Conservation (phyloP, 2,113 vertebrate species). For the Sitta europaea region DNA sequence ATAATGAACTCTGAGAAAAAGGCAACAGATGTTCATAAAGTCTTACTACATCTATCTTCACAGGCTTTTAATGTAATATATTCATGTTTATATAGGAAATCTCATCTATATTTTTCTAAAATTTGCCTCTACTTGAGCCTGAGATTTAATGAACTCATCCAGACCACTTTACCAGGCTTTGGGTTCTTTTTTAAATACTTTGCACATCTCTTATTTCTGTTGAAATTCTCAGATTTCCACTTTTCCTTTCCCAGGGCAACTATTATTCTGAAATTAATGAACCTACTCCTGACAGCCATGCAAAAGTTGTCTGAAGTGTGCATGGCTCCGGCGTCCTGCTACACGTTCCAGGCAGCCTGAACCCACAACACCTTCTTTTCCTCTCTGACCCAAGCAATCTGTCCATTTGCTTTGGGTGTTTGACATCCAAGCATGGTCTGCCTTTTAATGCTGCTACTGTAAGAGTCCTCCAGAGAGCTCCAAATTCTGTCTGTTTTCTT, state of each 20-base stretch:
- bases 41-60: background rate
- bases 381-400: background rate
- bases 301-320: background rate
- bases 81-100: background rate
- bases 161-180: background rate
- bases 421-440: background rate
- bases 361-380: background rate
- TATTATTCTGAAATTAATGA: background rate
- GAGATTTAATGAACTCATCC: background rate
- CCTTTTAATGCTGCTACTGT: background rate
- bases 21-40: background rate
- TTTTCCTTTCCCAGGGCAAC: background rate
- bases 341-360: background rate
- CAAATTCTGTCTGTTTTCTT: background rate
- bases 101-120: background rate
- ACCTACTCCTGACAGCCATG: background rate
- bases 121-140: background rate
- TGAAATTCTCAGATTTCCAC: background rate
- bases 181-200: background rate
- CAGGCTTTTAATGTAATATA: background rate
- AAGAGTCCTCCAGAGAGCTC: background rate
- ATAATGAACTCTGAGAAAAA: slow-evolving; percentile 17
- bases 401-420: background rate
- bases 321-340: accelerated
- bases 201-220: background rate